Base-by-base conservation (phyloP, 1,140 invertebrate species). In the Thaumatotibia leucotreta region DNA sequence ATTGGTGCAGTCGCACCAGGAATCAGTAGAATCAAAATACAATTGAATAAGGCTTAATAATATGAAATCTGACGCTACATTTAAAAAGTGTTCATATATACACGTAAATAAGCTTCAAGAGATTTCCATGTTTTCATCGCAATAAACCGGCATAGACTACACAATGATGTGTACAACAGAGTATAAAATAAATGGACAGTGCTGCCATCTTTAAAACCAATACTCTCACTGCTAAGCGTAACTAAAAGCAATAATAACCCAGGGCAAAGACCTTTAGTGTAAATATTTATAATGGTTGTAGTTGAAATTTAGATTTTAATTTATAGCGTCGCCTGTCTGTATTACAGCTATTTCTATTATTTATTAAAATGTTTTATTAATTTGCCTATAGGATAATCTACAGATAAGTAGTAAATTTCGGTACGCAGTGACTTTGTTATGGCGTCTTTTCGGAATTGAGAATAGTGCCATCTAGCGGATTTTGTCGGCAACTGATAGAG, bases 391-490 rank as follows among this genome's bases (percentile, higher is more conserved):
- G n/a, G 61, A 22, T 22, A 33, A 39, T 39, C 20, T 35, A 63
- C 24, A 24, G 29, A 2, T 27, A 58, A 58, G 52, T 58, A 58
- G 23, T 58, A n/a, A 58, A 27, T 58, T 29, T 27, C 24, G 14
- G 52, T 63, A 63, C 61, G 22, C 52, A 27, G 29, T 67, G 61
- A 63, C 35, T 11, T 67, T 67, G 61, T 52, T 8, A 22, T 17
- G 65, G 58, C 61, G 65, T n/a, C 39, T 17, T 52, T 52, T 31
- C n/a, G 61, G 64, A 24, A 61, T 67, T 70, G n/a, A 20, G 50
- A 64, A 70, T 35, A 75, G 62, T 71, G 76, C 75, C 76, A 80
- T 77, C 76, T 79, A 73, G 61, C 54, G 35, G 67, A 64, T 23
- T 14, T 17, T 45, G 39, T 17, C 39, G 14, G 14, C n/a, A 64